Conservation (phyloP, 1,140 invertebrate genomes). For the Thaumetopoea pityocampa region DNA sequence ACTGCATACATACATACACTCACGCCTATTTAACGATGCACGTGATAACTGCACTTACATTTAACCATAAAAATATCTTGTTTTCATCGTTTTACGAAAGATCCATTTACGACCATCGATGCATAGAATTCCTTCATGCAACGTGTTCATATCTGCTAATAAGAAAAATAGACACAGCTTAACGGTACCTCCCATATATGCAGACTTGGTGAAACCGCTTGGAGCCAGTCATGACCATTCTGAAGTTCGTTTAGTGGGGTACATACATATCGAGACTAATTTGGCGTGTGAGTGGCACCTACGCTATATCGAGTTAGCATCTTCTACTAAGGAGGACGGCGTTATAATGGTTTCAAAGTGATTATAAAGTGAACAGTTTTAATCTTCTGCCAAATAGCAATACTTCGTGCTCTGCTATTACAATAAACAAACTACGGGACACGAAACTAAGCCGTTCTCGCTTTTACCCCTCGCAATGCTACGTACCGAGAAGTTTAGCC, state of each 20-base stretch:
- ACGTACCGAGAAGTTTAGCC: no score
- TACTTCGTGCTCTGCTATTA: no score
- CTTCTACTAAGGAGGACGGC: no score
- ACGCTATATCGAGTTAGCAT: no score
- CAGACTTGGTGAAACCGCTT: constrained; percentile 17
- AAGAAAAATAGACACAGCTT: constrained; percentile 18
- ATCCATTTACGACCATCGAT: constrained; percentile 3
- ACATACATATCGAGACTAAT: constrained; percentile 8
- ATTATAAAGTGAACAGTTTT: no score
- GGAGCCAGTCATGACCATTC: constrained; percentile 27
- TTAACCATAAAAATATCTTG: not conserved
- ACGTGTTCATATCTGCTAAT: constrained; percentile 18
- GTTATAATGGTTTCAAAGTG: no score
- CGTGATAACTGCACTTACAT: not conserved
- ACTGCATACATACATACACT: no score
- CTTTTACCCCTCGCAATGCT: no score
- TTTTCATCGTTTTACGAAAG: not conserved
- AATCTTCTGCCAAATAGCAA: no score
- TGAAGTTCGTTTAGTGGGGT: constrained; percentile 8
- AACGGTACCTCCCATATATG: constrained; percentile 25
- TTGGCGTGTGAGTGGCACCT: constrained; percentile 2
- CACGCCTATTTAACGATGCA: no score
- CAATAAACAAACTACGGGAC: no score
- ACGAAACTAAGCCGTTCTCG: no score
- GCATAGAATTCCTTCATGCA: constrained; percentile 1